Percentiles rank a stretch among this genome's conserved stretches.
These are phyloP conservation scores for Synergus itoensis DNA, from an alignment of 2,888 invertebrate genomes.

Conservation along the genomic window DNA sequence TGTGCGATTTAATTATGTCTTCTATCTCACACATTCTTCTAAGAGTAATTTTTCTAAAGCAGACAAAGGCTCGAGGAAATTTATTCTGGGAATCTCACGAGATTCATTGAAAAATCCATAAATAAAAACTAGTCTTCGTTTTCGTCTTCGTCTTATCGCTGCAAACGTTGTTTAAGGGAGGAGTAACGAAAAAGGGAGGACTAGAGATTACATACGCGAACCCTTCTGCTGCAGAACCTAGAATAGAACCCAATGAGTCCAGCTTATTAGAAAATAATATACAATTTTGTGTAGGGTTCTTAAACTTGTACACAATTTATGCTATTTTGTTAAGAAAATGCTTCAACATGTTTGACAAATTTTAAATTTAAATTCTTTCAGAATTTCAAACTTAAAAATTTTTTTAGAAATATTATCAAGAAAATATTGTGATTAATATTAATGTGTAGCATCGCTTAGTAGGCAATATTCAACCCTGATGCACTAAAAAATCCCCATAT, in stretches of 20 bases:
- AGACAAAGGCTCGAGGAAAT: background rate
- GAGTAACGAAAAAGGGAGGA: conserved; percentile 66
- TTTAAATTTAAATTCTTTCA: no score
- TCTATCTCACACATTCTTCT: background rate
- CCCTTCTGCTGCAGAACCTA: conserved; percentile 94
- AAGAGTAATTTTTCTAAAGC: background rate
- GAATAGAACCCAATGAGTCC: conserved; percentile 65
- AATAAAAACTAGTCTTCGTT: conserved; percentile 57
- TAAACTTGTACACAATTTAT: background rate
- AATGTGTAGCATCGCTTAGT: background rate
- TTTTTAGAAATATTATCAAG: background rate
- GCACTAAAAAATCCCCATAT: background rate
- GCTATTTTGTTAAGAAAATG: no score
- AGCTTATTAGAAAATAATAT: conserved; percentile 51
- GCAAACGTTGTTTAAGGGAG: conserved; percentile 62
- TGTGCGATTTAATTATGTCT: background rate
- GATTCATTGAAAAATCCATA: conserved; percentile 59
- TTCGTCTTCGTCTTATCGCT: conserved; percentile 68
- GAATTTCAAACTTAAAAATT: no score
- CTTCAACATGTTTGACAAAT: no score
- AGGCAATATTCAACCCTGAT: background rate
- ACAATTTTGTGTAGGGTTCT: background rate
- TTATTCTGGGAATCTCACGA: conserved; percentile 36
- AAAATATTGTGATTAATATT: no score
- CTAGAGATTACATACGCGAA: conserved; percentile 89